Conservation (phyloP, 2,113 vertebrate species). For the Andinoacara biseriatus region DNA sequence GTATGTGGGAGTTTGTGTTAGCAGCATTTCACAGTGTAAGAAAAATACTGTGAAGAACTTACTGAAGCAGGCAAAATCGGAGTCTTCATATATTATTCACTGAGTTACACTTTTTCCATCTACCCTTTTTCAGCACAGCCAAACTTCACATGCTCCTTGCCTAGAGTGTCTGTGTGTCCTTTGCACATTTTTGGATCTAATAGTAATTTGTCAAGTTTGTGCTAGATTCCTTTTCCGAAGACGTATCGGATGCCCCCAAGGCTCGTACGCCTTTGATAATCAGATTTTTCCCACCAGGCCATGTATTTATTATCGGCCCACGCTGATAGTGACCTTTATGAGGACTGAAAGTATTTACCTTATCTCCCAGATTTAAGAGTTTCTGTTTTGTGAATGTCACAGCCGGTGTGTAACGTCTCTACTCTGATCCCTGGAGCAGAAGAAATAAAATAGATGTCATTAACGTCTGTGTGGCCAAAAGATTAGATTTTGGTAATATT, state of each 20-base stretch:
- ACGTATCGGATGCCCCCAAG: not conserved
- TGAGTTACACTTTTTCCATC: conserved; percentile 7
- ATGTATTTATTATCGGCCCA: not conserved
- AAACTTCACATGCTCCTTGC: not conserved
- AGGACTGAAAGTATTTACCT: not conserved
- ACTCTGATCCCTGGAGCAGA: not conserved
- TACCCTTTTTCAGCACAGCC: not conserved
- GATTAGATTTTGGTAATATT: not conserved
- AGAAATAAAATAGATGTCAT: not conserved
- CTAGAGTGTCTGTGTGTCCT: not conserved
- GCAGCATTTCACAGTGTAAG: not conserved
- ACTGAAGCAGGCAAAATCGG: conserved; percentile 11
- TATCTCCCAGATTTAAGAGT: not conserved
- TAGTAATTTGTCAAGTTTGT: not conserved
- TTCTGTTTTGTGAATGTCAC: not conserved
- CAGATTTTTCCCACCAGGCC: not conserved
- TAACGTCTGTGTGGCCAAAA: not conserved
- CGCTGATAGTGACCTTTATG: not conserved
- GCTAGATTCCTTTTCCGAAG: not conserved
- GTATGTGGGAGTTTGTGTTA: not conserved
- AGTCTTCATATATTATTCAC: conserved; percentile 43
- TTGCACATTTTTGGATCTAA: not conserved
- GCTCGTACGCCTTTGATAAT: not conserved
- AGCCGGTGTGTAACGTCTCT: not conserved
- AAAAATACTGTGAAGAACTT: not conserved